Percentiles rank a stretch among this genome's conserved stretches.
Conservation (phyloP, 2,888 invertebrate species). For the Onthophagus sagittarius region DNA sequence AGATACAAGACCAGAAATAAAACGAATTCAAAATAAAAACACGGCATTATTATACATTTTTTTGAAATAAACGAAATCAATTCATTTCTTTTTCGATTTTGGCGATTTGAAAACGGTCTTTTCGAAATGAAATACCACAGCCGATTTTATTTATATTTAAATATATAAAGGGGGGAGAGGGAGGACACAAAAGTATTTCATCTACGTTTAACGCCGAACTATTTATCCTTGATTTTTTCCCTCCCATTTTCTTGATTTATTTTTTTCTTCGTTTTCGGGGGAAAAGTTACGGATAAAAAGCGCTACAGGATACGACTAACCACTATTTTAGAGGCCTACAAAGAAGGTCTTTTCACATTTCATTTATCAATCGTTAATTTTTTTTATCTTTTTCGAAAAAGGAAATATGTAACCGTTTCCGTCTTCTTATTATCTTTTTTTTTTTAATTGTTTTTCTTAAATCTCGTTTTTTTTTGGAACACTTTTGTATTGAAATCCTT, state of each 20-base stretch:
- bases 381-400: slow-evolving; percentile 1
- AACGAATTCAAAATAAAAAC: neutral
- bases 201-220: slow-evolving; percentile 23
- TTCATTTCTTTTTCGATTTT: neutral
- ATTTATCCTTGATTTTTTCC: neutral
- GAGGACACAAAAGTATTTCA: slow-evolving; percentile 19
- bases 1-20: neutral
- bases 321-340: slow-evolving; percentile 22
- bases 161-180: neutral
- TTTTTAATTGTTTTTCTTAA: neutral
- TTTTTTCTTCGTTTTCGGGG: slow-evolving; percentile 17
- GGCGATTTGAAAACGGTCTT: neutral
- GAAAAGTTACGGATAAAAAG: slow-evolving; percentile 26
- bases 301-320: slow-evolving; percentile 25
- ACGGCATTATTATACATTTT: too few species aligned
- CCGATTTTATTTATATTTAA: slow-evolving; percentile 24
- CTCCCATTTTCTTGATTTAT: too few species aligned
- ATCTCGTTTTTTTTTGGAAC: slow-evolving; percentile 1
- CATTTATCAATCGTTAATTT: slow-evolving; percentile 7
- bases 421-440: too few species aligned
- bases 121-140: slow-evolving; percentile 22
- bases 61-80: neutral
- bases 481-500: slow-evolving; percentile 5
- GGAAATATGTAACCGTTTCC: slow-evolving; percentile 6
- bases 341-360: slow-evolving; percentile 1